Percentiles rank a stretch among this genome's conserved stretches.
These are phyloP conservation scores for Pangasius larnaudii DNA, from an alignment of 2,797 vertebrate genomes.

Conservation along the genomic window DNA sequence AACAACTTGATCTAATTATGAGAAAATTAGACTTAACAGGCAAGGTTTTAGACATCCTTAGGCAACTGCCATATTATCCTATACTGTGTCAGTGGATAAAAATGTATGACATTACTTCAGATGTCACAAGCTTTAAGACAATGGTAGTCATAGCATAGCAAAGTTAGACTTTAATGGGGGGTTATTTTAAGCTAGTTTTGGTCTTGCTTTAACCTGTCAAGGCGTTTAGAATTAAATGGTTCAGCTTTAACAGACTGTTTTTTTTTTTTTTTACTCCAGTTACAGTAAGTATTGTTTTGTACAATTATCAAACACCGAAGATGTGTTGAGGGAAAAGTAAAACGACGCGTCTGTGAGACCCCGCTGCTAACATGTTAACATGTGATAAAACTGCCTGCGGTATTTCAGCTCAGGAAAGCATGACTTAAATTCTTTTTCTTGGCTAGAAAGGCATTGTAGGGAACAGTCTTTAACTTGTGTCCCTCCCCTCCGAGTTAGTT, in stretches of 20 bases:
- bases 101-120: neutral
- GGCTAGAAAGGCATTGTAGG: neutral
- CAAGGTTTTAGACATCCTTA: neutral
- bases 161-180: neutral
- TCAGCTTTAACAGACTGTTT: neutral
- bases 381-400: neutral
- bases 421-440: neutral
- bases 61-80: neutral
- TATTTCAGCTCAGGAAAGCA: neutral
- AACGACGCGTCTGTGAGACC: neutral
- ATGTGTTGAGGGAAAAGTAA: neutral
- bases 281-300: neutral
- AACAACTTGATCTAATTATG: neutral
- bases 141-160: neutral
- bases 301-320: too few species aligned
- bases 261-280: neutral
- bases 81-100: neutral
- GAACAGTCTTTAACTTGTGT: conserved; percentile 54
- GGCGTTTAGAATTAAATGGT: neutral
- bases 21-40: neutral
- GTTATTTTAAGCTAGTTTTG: neutral
- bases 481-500: conserved; percentile 65
- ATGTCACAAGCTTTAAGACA: neutral
- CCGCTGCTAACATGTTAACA: neutral
- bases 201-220: neutral